Evolutionary conservation across 2,888 invertebrate genomes (phyloP).

Genomic region (Tetanocera ferruginea): DNA sequence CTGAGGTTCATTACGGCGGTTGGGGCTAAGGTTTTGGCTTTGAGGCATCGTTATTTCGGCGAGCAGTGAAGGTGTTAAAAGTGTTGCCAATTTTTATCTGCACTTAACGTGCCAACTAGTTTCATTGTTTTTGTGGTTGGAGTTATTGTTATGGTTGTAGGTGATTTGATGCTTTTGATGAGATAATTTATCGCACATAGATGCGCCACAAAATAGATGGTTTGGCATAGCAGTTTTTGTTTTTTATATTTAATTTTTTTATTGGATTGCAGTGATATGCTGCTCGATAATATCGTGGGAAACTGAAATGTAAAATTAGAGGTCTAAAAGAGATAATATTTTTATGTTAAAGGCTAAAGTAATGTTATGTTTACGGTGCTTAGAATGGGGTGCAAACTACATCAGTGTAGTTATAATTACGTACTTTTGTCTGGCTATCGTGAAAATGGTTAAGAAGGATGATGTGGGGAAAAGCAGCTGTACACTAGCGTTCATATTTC

Average conservation of each 20-base stretch:
- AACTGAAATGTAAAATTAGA: neutral
- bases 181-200: constrained; percentile 43
- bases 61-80: constrained; percentile 63
- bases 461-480: too few species aligned
- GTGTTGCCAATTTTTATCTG: constrained; percentile 24
- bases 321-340: neutral
- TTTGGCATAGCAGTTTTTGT: neutral
- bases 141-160: constrained; percentile 36
- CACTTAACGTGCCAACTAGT: constrained; percentile 5
- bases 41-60: constrained; percentile 37
- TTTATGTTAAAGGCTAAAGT: neutral
- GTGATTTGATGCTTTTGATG: constrained; percentile 34
- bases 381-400: constrained; percentile 1
- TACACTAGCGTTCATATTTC: too few species aligned
- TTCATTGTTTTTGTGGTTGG: constrained; percentile 7
- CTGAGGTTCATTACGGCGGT: constrained; percentile 34
- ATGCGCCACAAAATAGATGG: constrained; percentile 22
- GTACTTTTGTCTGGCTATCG: too few species aligned
- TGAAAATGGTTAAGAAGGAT: too few species aligned
- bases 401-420: too few species aligned
- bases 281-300: constrained; percentile 29
- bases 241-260: neutral
- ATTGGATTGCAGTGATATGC: neutral
- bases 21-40: constrained; percentile 28
- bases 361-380: neutral